These are phyloP conservation scores for Cryptotermes secundus DNA, from an alignment of 1,140 invertebrate species.

Conservation along the genomic window DNA sequence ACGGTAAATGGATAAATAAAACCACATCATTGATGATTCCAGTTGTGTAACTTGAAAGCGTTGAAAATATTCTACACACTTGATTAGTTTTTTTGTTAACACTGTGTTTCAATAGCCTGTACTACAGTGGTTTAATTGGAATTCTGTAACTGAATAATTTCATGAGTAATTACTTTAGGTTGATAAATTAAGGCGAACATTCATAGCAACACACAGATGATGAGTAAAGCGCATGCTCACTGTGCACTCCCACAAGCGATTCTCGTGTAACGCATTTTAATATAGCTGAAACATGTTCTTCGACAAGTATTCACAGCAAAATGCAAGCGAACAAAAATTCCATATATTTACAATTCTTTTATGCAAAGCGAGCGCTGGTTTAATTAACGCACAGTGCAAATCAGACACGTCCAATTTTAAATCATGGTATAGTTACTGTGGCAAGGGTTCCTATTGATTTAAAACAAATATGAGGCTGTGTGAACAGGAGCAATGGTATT, in stretches of 20 bases:
- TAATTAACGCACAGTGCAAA: no score
- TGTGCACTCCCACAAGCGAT: background rate
- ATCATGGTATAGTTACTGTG: no score
- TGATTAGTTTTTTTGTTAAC: background rate
- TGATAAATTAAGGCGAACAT: background rate
- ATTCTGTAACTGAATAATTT: background rate
- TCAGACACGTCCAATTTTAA: no score
- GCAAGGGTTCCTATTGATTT: no score
- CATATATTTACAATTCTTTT: no score
- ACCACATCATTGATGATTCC: background rate
- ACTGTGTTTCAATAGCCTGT: background rate
- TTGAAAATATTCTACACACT: background rate
- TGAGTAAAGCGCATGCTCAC: background rate
- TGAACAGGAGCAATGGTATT: no score
- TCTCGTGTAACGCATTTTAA: background rate
- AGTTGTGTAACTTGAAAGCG: background rate
- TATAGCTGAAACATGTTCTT: no score
- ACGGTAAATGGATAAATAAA: background rate
- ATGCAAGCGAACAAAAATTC: no score
- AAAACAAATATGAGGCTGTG: no score
- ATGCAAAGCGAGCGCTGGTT: no score
- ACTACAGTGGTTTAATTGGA: background rate
- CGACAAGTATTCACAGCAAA: no score
- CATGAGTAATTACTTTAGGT: background rate
- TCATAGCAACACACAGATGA: background rate